Base-by-base conservation (phyloP, 35 echinoderm and acorn worm genomes). In the Hemicentrotus pulcherrimus region DNA sequence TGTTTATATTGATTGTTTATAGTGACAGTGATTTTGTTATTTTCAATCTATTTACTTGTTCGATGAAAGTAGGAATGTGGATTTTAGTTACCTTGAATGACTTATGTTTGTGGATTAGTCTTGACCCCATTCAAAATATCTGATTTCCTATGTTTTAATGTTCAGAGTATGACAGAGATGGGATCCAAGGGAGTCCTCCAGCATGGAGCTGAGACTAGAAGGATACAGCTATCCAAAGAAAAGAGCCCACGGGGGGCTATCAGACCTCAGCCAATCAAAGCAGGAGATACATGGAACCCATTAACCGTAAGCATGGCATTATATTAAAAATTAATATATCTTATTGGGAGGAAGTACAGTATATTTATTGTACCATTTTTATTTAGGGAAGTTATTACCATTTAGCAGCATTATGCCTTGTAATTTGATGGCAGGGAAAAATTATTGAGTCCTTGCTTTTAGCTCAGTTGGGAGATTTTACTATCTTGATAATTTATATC, bases 141-240 rank as follows among this genome's bases (percentile, higher is more conserved):
- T 55, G 2, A 12, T 15, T 55, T 55, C 50, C 15, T 55, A 15
- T 55, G 50, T 55, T 55, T 55, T 10, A 55, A 55, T 55, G 50
- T 78, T 78, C 24, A 99, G 98, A 96, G 96, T n/a, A 97, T 96
- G 16, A 99, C 98, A 32, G 91, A 99, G 46, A 88, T 99, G 58
- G 96, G 97, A 85, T 92, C 95, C 7, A 92, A 95, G 46, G 96
- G 96, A 22, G 97, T 99, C 14, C 95, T 94, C 10, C 98, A 99
- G 61, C 97, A 97, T 92, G 96, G 96, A 12, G 95, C 47, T 13
- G 71, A 95, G 10, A 32, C 45, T 33, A 94, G 95, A 30, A 46
- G 95, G 85, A 95, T 92, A 32, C 95, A 97, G 48, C 86, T 95
- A 32, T 31, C 52, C 28, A 91, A 90, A 46, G 94, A 95, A 22